A percentile compares a stretch with the other conserved stretches of the same genome.
Evolutionary conservation across 2,888 invertebrate species (phyloP).

Genomic region (Lasioglossum leucozonium): DNA sequence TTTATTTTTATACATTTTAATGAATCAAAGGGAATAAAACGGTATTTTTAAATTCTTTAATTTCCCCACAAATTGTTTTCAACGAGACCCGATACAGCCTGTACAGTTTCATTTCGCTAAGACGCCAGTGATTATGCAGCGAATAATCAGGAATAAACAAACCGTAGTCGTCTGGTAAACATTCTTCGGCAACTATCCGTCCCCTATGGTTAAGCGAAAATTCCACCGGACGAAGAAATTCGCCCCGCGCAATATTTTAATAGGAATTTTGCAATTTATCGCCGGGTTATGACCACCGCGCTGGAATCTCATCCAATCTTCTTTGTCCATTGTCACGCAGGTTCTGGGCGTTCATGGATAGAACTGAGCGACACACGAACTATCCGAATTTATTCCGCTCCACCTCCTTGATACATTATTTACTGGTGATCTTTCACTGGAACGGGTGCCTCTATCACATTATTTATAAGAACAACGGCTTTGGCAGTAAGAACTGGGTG

Average conservation of each 20-base stretch:
- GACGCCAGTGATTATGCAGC: neutral
- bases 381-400: constrained; percentile 98
- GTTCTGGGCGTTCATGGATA: constrained; percentile 99
- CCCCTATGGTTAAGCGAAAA: constrained; percentile 9
- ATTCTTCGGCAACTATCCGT: constrained; percentile 1
- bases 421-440: constrained; percentile 99
- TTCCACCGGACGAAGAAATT: constrained; percentile 20
- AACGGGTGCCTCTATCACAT: constrained; percentile 99
- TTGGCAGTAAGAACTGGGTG: constrained; percentile 97
- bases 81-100: neutral
- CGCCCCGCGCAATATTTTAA: constrained; percentile 2
- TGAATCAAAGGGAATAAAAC: too few relatives aligned
- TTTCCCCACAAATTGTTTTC: neutral
- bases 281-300: neutral
- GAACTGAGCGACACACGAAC: constrained; percentile 99
- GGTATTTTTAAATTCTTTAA: neutral
- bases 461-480: constrained; percentile 97
- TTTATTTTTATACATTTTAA: too few relatives aligned
- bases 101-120: neutral
- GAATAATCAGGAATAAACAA: neutral
- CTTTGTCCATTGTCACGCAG: constrained; percentile 65
- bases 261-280: constrained; percentile 50
- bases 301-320: constrained; percentile 52
- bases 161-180: neutral
- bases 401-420: constrained; percentile 96